Evolutionary conservation across 2,797 vertebrate species (phyloP).

Genomic region (Petrocephalus sullivani): DNA sequence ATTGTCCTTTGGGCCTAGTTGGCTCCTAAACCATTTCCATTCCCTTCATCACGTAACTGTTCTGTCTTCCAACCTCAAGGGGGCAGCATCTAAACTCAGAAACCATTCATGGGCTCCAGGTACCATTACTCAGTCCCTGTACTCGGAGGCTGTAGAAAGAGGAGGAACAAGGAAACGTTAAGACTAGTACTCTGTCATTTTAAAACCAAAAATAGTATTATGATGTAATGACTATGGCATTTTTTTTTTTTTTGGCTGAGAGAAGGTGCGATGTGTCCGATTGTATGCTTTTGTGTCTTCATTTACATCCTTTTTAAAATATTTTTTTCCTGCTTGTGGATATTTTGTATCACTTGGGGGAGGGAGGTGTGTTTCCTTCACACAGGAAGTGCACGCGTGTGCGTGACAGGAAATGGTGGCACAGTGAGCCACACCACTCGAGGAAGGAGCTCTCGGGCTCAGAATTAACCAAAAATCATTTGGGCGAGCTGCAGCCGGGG

Average conservation of each 20-base stretch:
- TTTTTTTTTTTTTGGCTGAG: slow-evolving; percentile 16
- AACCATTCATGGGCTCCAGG: background rate
- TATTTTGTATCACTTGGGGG: background rate
- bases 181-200: slow-evolving; percentile 48
- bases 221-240: slow-evolving; percentile 57
- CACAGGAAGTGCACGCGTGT: background rate
- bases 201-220: slow-evolving; percentile 69
- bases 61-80: slow-evolving; percentile 52
- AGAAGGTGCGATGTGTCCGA: background rate
- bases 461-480: slow-evolving; percentile 55
- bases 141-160: background rate
- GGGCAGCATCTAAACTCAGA: slow-evolving; percentile 33
- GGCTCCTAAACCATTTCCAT: slow-evolving; percentile 38
- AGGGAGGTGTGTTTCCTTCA: background rate
- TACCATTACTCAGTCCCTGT: background rate
- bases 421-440: slow-evolving; percentile 45
- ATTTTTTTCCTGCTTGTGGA: background rate
- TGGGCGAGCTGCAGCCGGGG: slow-evolving; percentile 29
- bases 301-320: slow-evolving; percentile 3
- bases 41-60: slow-evolving; percentile 29
- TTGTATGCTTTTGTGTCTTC: slow-evolving; percentile 45
- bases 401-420: background rate
- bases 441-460: slow-evolving; percentile 63
- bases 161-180: background rate
- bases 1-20: slow-evolving; percentile 29